A percentile compares a stretch with the other conserved stretches of the same genome.
These are phyloP conservation scores for Scaptomyza tumidula DNA, from an alignment of 2,888 invertebrate genomes.

Conservation along the genomic window DNA sequence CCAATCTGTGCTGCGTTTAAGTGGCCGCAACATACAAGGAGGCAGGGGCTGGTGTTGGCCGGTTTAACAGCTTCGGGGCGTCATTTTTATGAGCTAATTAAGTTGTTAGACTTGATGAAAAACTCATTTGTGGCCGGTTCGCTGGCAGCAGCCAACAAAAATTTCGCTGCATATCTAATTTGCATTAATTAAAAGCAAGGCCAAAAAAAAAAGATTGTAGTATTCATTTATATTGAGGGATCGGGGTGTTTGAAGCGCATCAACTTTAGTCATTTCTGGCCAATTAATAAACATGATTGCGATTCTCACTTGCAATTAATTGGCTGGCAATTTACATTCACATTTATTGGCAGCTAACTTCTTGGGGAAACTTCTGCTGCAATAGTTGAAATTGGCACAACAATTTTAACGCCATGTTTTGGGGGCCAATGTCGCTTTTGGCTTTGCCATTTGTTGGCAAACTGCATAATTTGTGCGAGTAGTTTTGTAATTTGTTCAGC, in stretches of 20 bases:
- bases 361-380: constrained; percentile 37
- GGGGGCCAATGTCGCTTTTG: constrained; percentile 26
- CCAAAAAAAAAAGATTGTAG: background rate
- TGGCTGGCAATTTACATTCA: constrained; percentile 71
- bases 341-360: constrained; percentile 68
- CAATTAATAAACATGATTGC: constrained; percentile 53
- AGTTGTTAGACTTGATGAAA: constrained; percentile 81
- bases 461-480: constrained; percentile 61
- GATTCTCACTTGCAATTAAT: constrained; percentile 57
- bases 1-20: constrained; percentile 79
- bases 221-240: background rate
- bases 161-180: constrained; percentile 70
- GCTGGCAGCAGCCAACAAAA: constrained; percentile 31
- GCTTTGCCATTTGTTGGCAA: constrained; percentile 42
- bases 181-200: constrained; percentile 71
- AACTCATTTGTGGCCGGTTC: constrained; percentile 67
- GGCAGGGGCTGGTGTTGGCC: constrained; percentile 41
- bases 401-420: constrained; percentile 47
- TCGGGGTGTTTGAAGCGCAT: background rate
- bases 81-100: constrained; percentile 80
- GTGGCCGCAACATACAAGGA: constrained; percentile 74
- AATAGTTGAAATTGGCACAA: constrained; percentile 32
- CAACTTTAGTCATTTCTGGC: constrained; percentile 12
- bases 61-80: constrained; percentile 73
- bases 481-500: constrained; percentile 69